These are phyloP conservation scores for Pteria penguin DNA, from an alignment of 2,888 invertebrate genomes.

Conservation along the genomic window DNA sequence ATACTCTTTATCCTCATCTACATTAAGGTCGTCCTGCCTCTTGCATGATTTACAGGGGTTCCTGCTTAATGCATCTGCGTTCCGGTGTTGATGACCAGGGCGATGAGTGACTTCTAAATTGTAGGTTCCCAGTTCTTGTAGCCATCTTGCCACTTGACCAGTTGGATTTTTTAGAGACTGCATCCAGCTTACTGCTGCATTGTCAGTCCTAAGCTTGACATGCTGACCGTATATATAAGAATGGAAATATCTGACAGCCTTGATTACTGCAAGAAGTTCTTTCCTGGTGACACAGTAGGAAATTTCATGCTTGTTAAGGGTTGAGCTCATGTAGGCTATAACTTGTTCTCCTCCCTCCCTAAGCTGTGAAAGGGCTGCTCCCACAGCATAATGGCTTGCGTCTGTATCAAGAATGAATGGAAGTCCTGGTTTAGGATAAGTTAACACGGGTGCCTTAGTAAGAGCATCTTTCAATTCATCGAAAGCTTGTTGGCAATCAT, in stretches of 20 bases:
- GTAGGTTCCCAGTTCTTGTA: not conserved
- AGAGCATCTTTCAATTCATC: constrained; percentile 14
- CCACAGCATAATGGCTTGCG: not conserved
- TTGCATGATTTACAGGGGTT: not conserved
- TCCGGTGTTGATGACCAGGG: not conserved
- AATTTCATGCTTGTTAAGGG: not conserved
- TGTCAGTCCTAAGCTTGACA: not conserved
- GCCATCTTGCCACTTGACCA: not conserved
- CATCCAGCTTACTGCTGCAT: not conserved
- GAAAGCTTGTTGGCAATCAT: constrained; percentile 19
- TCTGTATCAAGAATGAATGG: not conserved
- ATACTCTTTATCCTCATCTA: not conserved
- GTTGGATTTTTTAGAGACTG: not conserved
- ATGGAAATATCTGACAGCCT: not conserved
- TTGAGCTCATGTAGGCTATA: not conserved
- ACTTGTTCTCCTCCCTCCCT: not conserved
- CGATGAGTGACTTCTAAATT: not conserved
- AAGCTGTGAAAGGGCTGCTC: not conserved
- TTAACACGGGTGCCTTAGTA: constrained; percentile 12
- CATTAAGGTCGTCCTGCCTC: not conserved
- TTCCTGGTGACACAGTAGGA: not conserved
- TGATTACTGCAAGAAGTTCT: not conserved
- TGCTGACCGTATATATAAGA: not conserved
- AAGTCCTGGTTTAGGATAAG: not conserved
- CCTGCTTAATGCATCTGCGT: not conserved